phyloP scores from a whole-genome alignment of 2,888 invertebrate species.

The Agrotis puta region DNA sequence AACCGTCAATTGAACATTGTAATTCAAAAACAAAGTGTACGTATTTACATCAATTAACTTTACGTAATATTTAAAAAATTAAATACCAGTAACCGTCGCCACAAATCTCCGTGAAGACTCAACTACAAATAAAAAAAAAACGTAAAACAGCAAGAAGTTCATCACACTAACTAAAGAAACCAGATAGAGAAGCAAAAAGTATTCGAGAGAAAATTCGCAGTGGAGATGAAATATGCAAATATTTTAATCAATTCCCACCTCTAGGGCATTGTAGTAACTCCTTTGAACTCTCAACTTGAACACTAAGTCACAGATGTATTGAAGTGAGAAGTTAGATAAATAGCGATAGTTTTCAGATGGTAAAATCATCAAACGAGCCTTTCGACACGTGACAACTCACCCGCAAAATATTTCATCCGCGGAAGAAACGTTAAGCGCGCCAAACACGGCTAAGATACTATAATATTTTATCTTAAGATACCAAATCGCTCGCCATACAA shows the following conservation, averaged over 20 bases:
- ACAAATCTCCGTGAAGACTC: neutral
- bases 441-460: no score
- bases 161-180: constrained; percentile 15
- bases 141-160: constrained; percentile 3
- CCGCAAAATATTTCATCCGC: no score
- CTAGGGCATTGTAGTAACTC: constrained; percentile 47
- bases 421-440: no score
- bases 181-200: constrained; percentile 45
- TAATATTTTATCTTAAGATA: no score
- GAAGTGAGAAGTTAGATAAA: constrained; percentile 24
- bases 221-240: constrained; percentile 63
- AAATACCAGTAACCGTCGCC: neutral
- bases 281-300: constrained; percentile 36
- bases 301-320: constrained; percentile 35
- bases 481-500: no score
- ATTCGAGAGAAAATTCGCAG: constrained; percentile 33
- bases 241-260: constrained; percentile 65
- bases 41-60: neutral
- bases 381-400: no score
- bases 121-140: neutral
- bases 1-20: neutral
- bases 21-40: neutral
- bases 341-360: constrained; percentile 1
- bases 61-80: neutral
- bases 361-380: no score